A percentile compares a stretch with the other conserved stretches of the same genome.
These are phyloP conservation scores for Channa maculata DNA, from an alignment of 2,113 vertebrate genomes.

Conservation along the genomic window DNA sequence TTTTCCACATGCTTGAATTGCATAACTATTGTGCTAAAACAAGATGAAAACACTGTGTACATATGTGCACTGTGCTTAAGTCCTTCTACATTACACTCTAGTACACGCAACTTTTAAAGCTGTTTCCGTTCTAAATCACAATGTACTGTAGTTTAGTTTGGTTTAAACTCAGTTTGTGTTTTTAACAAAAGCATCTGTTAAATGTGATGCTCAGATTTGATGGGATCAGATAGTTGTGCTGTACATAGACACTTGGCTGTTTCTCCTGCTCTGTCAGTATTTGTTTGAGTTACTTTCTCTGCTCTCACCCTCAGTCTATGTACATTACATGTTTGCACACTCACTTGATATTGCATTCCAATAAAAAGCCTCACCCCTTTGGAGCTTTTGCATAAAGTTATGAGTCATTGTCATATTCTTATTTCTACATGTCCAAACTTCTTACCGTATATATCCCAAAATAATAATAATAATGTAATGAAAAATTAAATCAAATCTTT, in stretches of 20 bases:
- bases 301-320: background rate
- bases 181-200: too few relatives aligned
- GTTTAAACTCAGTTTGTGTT: too few relatives aligned
- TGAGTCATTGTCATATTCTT: background rate
- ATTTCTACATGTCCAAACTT: background rate
- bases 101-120: too few relatives aligned
- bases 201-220: background rate
- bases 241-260: slow-evolving; percentile 4
- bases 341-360: background rate
- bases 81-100: too few relatives aligned
- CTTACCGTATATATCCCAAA: background rate
- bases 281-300: slow-evolving; percentile 32
- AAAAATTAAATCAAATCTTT: background rate
- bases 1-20: background rate
- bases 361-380: background rate
- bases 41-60: too few relatives aligned
- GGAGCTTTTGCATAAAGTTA: background rate
- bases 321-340: slow-evolving; percentile 8
- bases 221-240: background rate
- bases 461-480: background rate
- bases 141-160: too few relatives aligned
- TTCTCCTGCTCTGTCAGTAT: slow-evolving; percentile 20
- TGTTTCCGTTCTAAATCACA: too few relatives aligned
- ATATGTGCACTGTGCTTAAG: too few relatives aligned
- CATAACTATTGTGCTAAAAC: too few relatives aligned